Evolutionary conservation across 1,140 invertebrate species (phyloP).

Genomic region (Drosophila kanapiae): DNA sequence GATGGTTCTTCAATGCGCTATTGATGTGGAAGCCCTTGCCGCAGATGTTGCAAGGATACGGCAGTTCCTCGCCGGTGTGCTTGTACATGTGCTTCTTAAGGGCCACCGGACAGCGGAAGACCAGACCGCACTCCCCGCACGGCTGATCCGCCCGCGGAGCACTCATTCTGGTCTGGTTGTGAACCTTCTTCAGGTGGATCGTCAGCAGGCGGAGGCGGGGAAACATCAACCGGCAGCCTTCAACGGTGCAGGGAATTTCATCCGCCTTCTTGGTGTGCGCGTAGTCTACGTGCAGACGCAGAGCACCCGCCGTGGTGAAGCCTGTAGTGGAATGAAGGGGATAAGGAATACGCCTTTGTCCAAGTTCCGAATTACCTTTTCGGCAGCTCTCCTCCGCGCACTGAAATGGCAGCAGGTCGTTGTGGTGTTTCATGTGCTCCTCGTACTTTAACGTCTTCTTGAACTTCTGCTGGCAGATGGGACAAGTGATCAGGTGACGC

Average conservation of each 20-base stretch:
- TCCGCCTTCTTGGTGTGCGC: conserved; percentile 62
- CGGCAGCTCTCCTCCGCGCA: conserved; percentile 61
- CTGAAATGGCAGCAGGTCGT: conserved; percentile 74
- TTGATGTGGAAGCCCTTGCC: conserved; percentile 84
- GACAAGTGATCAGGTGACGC: conserved; percentile 55
- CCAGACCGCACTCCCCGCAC: conserved; percentile 70
- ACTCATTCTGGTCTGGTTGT: conserved; percentile 60
- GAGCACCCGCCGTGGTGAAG: conserved; percentile 73
- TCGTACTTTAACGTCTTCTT: conserved; percentile 70
- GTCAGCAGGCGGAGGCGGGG: conserved; percentile 72
- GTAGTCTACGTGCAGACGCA: conserved; percentile 77
- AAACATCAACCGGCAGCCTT: conserved; percentile 66
- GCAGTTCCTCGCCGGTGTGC: conserved; percentile 86
- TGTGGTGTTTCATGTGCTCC: conserved; percentile 82
- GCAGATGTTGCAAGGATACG: conserved; percentile 87
- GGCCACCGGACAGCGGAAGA: conserved; percentile 75
- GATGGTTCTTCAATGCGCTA: conserved; percentile 75
- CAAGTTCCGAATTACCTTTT: conserved; percentile 32
- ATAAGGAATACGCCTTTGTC: not conserved
- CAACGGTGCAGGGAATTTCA: conserved; percentile 66
- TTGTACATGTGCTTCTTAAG: conserved; percentile 86
- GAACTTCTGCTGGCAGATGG: conserved; percentile 76
- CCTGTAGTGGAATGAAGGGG: conserved; percentile 3
- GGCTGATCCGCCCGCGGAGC: conserved; percentile 55
- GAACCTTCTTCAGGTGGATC: conserved; percentile 79